Evolutionary conservation across 2,888 invertebrate genomes (phyloP), one percentile per base, ranked within the genome.

Genomic region (Aplocera efformata): DNA sequence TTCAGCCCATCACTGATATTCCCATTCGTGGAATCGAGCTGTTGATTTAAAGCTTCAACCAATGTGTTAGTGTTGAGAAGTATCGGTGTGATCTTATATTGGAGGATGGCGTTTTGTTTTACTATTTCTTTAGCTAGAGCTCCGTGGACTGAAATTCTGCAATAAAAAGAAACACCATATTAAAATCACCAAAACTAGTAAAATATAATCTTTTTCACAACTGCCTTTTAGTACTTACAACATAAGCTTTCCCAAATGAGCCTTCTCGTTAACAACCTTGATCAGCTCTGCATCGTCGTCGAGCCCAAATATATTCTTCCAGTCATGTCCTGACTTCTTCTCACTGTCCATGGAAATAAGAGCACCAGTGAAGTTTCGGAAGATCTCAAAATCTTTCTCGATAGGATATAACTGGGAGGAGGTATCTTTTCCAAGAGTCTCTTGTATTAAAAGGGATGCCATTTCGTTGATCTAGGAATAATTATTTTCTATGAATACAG

Each of bases 61-160:
- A 84, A 50, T 0, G 64, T 65, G 0, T 71, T 70, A 0, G 73
- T 58, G 26, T 82, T 73, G 1, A 74, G 60, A 1, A 89, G 46
- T 1, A 72, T 60, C 0, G 88, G 84, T 0, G 77, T 57, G 28
- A 89, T 69, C 51, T 88, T 88, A 40, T 63, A 79, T 31, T 83
- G 76, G 1, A 89, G 51, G 1, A 89, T 72, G 0, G 72, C 52
- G 43, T 86, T 89, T 41, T 86, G 85, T 10, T 73, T 75, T 0
- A 89, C 75, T 5, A 89, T 78, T 54, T 86, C 86, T 48, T 82
- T 85, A 1, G 89, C 86, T 42, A 89, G 44, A 0, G 84, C 79
- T 6, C 86, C 86, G 45, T 89, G 88, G 3, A 83, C 63, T 24
- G 83, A 79, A 59, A 88, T 77, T 33, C 88, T 88, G 58, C 8